These are phyloP conservation scores for Thunnus albacares DNA, from an alignment of 2,797 vertebrate genomes.

Conservation along the genomic window DNA sequence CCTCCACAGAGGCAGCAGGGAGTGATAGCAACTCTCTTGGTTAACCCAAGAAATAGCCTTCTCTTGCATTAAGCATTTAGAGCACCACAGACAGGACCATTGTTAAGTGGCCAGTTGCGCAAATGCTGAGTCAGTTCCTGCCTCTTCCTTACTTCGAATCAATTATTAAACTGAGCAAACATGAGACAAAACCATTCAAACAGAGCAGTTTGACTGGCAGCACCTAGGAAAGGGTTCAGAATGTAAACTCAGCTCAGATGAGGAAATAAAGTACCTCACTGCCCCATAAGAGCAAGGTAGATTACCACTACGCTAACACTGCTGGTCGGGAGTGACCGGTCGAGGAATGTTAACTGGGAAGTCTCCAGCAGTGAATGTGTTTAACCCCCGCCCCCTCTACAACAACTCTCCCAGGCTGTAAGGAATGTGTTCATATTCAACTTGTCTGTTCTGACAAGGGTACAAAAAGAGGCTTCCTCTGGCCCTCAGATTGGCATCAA, in stretches of 20 bases:
- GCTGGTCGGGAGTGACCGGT: constrained; percentile 31
- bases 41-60: constrained; percentile 19
- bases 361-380: constrained; percentile 31
- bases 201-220: neutral
- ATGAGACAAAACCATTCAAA: constrained; percentile 21
- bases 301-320: constrained; percentile 1
- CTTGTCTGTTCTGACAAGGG: constrained; percentile 38
- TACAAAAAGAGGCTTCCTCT: constrained; percentile 46
- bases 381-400: constrained; percentile 19
- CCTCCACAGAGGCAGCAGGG: neutral
- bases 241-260: neutral
- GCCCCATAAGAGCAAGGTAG: neutral
- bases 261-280: neutral
- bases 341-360: constrained; percentile 49
- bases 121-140: constrained; percentile 53
- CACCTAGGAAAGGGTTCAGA: neutral
- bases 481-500: constrained; percentile 67
- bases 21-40: constrained; percentile 7
- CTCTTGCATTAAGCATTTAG: constrained; percentile 10
- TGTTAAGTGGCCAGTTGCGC: constrained; percentile 37
- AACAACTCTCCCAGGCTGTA: constrained; percentile 7
- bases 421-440: constrained; percentile 50
- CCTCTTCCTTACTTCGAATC: constrained; percentile 15
- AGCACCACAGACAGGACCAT: constrained; percentile 30
- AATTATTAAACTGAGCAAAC: constrained; percentile 66